Evolutionary conservation across 2,888 invertebrate species (phyloP), one percentile per base, ranked within the genome.

Genomic region (Heliconius ethilla): DNA sequence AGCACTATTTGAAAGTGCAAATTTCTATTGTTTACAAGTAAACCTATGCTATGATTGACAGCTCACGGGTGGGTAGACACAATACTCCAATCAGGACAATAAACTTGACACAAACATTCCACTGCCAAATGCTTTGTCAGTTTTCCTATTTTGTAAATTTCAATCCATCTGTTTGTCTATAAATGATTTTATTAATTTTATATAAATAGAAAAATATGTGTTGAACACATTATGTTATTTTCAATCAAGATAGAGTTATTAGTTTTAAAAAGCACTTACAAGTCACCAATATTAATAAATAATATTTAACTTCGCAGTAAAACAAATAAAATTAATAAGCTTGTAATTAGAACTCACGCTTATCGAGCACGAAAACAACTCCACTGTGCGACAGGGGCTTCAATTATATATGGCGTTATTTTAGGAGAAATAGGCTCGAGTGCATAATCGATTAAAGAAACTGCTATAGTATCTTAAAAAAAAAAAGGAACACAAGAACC

Each of bases 31-130:
- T 92, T 90, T 91, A 90, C 90, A 88, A 87, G 89, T 85, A 85
- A 89, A 89, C 91, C 91, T 91, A 88, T 90, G 90, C 84, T 80
- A 83, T 87, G 90, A 91, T 83, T 91, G 92, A 91, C 91, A 88
- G 84, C 83, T 78, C 82, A 84, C 84, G 85, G 85, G 84, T 87
- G 90, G 91, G 88, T 89, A 90, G 89, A 84, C 81, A 89, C 89
- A 88, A 88, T 88, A 83, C 82, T 79, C 86, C 87, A 88, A 88
- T 88, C 88, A 89, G 65, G 81, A 90, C 90, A 91, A 90, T 88
- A 80, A 83, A 70, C 80, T 85, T 74, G 74, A 80, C 83, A 83
- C 81, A 85, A 84, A 85, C 83, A 85, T 84, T 81, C 75, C 78
- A 80, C 75, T 59, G 81, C 80, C 78, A 83, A 82, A 81, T 83